phyloP scores from a whole-genome alignment of 2,797 vertebrate genomes.

The Melanotaenia nigrans region DNA sequence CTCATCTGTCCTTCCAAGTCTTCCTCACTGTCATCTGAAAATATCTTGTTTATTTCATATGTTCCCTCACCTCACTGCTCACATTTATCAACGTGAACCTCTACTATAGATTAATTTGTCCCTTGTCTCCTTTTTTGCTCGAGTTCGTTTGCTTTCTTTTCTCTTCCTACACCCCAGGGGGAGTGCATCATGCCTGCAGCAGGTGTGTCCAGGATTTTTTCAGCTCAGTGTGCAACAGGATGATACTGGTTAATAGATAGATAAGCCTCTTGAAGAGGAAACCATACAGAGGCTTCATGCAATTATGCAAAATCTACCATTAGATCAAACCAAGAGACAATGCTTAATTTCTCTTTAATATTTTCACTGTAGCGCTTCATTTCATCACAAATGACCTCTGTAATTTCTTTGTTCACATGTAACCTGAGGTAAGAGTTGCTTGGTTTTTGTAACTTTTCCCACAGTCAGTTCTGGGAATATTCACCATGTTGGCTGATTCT shows the following conservation, averaged over 20 bases:
- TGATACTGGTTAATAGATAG: slow-evolving; percentile 34
- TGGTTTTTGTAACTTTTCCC: slow-evolving; percentile 48
- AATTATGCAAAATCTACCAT: slow-evolving; percentile 14
- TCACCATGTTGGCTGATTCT: slow-evolving; percentile 63
- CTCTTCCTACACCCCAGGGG: slow-evolving; percentile 24
- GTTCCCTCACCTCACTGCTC: background rate
- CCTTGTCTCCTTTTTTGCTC: slow-evolving; percentile 26
- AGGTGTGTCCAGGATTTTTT: slow-evolving; percentile 45
- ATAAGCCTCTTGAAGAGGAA: slow-evolving; percentile 26
- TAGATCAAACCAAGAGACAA: too few species aligned
- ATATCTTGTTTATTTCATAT: slow-evolving; percentile 22
- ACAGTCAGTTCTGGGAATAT: slow-evolving; percentile 67
- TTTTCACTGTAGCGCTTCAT: too few species aligned
- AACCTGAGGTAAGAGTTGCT: slow-evolving; percentile 29
- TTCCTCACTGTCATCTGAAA: slow-evolving; percentile 24
- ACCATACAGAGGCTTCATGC: slow-evolving; percentile 11
- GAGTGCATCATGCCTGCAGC: slow-evolving; percentile 43
- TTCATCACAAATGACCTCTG: too few species aligned
- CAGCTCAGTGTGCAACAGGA: slow-evolving; percentile 42
- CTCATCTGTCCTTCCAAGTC: slow-evolving; percentile 13
- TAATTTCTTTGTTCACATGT: slow-evolving; percentile 14
- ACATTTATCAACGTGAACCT: slow-evolving; percentile 7
- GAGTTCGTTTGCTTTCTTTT: slow-evolving; percentile 36
- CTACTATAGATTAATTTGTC: slow-evolving; percentile 22
- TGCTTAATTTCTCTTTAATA: too few species aligned